phyloP scores from a whole-genome alignment of 2,888 invertebrate genomes.

The Lasius fuliginosus region DNA sequence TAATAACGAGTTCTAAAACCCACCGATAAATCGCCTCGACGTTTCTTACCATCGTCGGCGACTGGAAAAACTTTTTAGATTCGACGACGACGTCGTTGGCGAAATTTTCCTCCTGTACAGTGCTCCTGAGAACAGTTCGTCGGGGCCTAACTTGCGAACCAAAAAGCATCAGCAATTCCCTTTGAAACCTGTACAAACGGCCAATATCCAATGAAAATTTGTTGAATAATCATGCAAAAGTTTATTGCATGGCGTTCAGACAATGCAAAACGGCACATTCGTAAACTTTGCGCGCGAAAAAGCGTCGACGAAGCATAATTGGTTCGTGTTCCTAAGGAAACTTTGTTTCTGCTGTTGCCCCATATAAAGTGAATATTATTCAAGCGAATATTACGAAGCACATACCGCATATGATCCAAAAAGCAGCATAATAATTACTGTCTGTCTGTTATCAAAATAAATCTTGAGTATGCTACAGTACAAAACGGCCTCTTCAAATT shows the following conservation, averaged over 20 bases:
- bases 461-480: background rate
- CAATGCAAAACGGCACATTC: background rate
- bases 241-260: constrained; percentile 14
- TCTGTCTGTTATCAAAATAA: background rate
- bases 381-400: background rate
- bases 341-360: background rate
- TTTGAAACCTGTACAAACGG: background rate
- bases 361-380: constrained; percentile 10
- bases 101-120: constrained; percentile 29
- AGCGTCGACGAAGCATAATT: constrained; percentile 18
- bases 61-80: constrained; percentile 35
- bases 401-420: background rate
- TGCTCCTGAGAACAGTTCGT: constrained; percentile 1
- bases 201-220: constrained; percentile 12
- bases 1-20: constrained; percentile 75
- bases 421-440: constrained; percentile 8
- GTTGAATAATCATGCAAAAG: constrained; percentile 37
- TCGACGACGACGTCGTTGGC: constrained; percentile 32
- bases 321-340: constrained; percentile 22
- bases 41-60: constrained; percentile 37
- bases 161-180: constrained; percentile 12
- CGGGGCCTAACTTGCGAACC: background rate
- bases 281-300: constrained; percentile 5
- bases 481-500: background rate
- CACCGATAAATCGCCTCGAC: constrained; percentile 69